Percentiles rank a stretch among this genome's conserved stretches.
Conservation (phyloP, 30 jellyfish, hydroid and myxozoan species). For the Turritopsis rubra region DNA sequence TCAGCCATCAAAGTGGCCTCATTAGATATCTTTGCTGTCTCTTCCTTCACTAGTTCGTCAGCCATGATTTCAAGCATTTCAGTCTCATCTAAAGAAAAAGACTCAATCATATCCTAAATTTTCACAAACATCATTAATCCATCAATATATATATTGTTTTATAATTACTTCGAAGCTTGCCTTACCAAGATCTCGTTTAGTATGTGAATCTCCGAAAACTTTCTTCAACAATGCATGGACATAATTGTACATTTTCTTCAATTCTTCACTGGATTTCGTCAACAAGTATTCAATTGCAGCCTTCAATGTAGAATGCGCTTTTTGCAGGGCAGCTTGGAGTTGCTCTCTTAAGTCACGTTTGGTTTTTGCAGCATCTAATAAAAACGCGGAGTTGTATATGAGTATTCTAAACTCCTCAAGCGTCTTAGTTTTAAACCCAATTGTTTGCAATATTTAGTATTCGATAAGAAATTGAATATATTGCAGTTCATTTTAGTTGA, state of each 20-base stretch:
- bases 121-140: background rate
- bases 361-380: background rate
- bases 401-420: too few species aligned
- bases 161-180: background rate
- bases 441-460: too few species aligned
- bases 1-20: background rate
- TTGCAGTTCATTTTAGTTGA: background rate
- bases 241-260: constrained; percentile 6
- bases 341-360: constrained; percentile 1
- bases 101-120: too few species aligned
- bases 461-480: too few species aligned
- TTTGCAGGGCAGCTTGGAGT: background rate
- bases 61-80: constrained; percentile 1
- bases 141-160: background rate
- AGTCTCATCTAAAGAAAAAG: background rate
- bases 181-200: background rate
- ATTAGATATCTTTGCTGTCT: background rate
- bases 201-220: background rate
- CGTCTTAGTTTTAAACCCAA: too few species aligned
- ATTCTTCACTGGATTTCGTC: constrained; percentile 6
- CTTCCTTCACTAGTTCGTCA: background rate
- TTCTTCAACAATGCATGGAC: constrained; percentile 2
- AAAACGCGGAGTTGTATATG: too few species aligned
- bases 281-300: background rate
- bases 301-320: background rate